Percentiles rank a stretch among this genome's conserved stretches.
Evolutionary conservation across 2,888 invertebrate species (phyloP).

Genomic region (Stenotaenia linearis): DNA sequence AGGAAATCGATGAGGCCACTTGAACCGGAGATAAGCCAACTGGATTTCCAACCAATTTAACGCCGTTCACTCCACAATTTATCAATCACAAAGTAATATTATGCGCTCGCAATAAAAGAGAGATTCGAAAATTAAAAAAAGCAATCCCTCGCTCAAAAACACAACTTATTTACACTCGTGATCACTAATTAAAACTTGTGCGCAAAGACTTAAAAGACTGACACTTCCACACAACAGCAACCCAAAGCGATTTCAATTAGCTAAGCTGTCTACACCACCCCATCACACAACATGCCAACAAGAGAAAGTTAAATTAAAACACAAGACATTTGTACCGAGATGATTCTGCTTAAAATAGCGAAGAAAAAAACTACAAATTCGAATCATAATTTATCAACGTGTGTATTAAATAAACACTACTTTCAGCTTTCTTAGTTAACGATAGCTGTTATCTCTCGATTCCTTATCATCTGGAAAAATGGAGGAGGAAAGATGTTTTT

Average conservation of each 20-base stretch:
- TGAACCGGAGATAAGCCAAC: slow-evolving; percentile 21
- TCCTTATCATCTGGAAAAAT: slow-evolving; percentile 16
- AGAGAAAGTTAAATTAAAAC: slow-evolving; percentile 15
- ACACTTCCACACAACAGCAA: slow-evolving; percentile 26
- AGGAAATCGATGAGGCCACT: slow-evolving; percentile 23
- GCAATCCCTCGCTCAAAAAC: slow-evolving; percentile 3
- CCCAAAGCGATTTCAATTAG: slow-evolving; percentile 26
- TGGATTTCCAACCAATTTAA: slow-evolving; percentile 26
- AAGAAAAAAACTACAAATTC: background rate
- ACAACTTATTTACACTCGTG: slow-evolving; percentile 23
- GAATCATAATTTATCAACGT: background rate
- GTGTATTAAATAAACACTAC: background rate
- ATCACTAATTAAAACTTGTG: slow-evolving; percentile 26
- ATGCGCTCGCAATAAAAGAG: background rate
- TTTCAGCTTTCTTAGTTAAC: background rate
- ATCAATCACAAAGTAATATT: background rate
- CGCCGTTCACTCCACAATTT: slow-evolving; percentile 21
- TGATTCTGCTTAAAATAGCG: background rate
- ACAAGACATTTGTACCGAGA: slow-evolving; percentile 8
- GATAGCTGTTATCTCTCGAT: background rate
- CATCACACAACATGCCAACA: slow-evolving; percentile 19
- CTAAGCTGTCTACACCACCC: slow-evolving; percentile 26
- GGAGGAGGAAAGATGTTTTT: slow-evolving; percentile 11
- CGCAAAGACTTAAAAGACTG: slow-evolving; percentile 24
- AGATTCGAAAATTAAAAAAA: background rate